phyloP scores from a whole-genome alignment of 2,888 invertebrate species.

The Erpobdella octoculata region DNA sequence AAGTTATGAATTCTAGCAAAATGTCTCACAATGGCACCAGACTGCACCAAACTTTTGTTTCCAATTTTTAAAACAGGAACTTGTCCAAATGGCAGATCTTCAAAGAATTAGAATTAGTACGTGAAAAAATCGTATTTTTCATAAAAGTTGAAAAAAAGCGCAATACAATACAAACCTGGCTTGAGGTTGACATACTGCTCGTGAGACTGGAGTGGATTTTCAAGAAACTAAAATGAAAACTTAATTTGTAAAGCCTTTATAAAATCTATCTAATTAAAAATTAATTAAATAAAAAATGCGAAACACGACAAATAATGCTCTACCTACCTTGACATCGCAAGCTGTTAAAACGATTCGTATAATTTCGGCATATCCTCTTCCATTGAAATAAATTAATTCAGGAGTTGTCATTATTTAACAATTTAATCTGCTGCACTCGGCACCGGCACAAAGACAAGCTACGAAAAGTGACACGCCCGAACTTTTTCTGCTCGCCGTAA shows the following conservation, averaged over 20 bases:
- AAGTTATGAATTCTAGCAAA: background rate
- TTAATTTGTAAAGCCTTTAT: background rate
- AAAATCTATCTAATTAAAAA: background rate
- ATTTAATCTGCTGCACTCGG: too few species aligned
- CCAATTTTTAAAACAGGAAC: constrained; percentile 6
- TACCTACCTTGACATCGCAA: constrained; percentile 10
- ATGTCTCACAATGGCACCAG: constrained; percentile 18
- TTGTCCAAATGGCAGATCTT: constrained; percentile 16
- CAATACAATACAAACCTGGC: background rate
- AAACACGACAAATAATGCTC: too few species aligned
- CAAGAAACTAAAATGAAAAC: constrained; percentile 9
- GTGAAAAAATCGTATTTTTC: too few species aligned
- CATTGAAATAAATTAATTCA: constrained; percentile 28
- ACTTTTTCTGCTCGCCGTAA: too few species aligned
- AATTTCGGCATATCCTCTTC: constrained; percentile 26
- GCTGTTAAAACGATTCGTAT: constrained; percentile 20
- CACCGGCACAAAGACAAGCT: too few species aligned
- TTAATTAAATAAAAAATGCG: background rate
- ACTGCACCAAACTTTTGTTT: background rate
- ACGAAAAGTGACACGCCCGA: too few species aligned
- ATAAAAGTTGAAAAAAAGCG: background rate
- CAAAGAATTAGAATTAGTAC: background rate
- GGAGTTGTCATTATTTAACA: constrained; percentile 14
- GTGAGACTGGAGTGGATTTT: background rate
- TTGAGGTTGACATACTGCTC: constrained; percentile 23